Percentiles rank a stretch among this genome's conserved stretches.
Conservation (phyloP, 2,888 invertebrate species). For the Tolmerus cingulatus region DNA sequence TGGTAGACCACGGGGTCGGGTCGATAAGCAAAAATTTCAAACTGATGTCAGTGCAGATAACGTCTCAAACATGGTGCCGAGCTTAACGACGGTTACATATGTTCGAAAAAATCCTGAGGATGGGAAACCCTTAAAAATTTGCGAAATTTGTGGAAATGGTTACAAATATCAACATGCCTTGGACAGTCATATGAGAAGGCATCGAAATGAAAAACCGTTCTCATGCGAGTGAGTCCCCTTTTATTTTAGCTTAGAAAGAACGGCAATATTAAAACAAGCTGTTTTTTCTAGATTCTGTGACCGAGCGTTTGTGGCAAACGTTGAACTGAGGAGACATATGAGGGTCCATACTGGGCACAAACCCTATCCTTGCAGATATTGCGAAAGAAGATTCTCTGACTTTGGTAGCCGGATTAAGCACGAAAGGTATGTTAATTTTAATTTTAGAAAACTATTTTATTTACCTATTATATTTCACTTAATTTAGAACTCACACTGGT, state of each 20-base stretch:
- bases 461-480: not conserved
- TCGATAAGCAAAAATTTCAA: not conserved
- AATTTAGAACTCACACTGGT: slow-evolving; percentile 58
- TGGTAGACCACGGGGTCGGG: not conserved
- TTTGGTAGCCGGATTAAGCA: slow-evolving; percentile 63
- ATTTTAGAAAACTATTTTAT: too few relatives aligned
- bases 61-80: not conserved
- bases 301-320: slow-evolving; percentile 61
- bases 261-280: not conserved
- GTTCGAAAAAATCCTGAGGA: slow-evolving; percentile 41
- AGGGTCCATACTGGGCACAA: slow-evolving; percentile 63
- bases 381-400: slow-evolving; percentile 62
- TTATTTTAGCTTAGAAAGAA: not conserved
- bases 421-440: slow-evolving; percentile 53
- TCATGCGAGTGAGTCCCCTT: slow-evolving; percentile 42
- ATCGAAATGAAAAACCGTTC: slow-evolving; percentile 56
- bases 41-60: slow-evolving; percentile 17
- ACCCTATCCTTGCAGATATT: slow-evolving; percentile 60
- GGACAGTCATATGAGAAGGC: slow-evolving; percentile 62
- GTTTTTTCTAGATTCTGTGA: slow-evolving; percentile 59
- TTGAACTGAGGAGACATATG: slow-evolving; percentile 62
- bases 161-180: slow-evolving; percentile 62
- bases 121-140: slow-evolving; percentile 57
- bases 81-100: slow-evolving; percentile 8
- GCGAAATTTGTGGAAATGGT: slow-evolving; percentile 61